Conservation (phyloP, 2,113 vertebrate genomes). For the Herpetotheres cachinnans region DNA sequence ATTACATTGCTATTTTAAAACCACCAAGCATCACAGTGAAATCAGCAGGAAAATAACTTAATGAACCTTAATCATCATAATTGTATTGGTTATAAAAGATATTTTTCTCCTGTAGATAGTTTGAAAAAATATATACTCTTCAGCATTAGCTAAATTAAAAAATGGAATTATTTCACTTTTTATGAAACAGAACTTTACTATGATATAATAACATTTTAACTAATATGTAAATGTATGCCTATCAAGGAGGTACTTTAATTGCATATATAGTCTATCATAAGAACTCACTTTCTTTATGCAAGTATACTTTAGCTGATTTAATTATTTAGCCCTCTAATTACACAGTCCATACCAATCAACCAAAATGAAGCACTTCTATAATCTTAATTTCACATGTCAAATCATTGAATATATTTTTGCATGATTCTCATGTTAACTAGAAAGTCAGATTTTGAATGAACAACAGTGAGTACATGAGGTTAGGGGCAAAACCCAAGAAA, state of each 20-base stretch:
- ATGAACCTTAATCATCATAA: slow-evolving; percentile 48
- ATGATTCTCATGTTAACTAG: neutral
- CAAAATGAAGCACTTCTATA: slow-evolving; percentile 46
- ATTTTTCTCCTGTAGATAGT: slow-evolving; percentile 23
- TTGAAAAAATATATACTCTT: neutral
- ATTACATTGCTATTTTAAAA: slow-evolving; percentile 40
- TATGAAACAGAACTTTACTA: neutral
- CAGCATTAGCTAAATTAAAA: slow-evolving; percentile 13
- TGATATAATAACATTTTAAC: slow-evolving; percentile 41
- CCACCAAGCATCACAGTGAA: neutral
- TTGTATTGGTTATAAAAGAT: slow-evolving; percentile 39
- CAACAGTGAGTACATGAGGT: neutral
- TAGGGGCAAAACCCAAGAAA: neutral
- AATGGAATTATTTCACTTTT: slow-evolving; percentile 24
- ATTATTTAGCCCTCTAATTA: slow-evolving; percentile 59
- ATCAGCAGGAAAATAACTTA: slow-evolving; percentile 42
- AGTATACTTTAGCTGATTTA: slow-evolving; percentile 50
- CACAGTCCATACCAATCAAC: slow-evolving; percentile 53
- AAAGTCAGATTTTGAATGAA: neutral
- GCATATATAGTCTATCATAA: slow-evolving; percentile 30
- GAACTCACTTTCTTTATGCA: slow-evolving; percentile 39
- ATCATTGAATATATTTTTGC: neutral
- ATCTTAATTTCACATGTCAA: slow-evolving; percentile 47
- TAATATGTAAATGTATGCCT: slow-evolving; percentile 48
- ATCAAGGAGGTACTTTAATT: slow-evolving; percentile 53